Evolutionary conservation across 2,888 invertebrate genomes (phyloP), one percentile per base, ranked within the genome.

Genomic region (Prosopocoilus inquinatus): DNA sequence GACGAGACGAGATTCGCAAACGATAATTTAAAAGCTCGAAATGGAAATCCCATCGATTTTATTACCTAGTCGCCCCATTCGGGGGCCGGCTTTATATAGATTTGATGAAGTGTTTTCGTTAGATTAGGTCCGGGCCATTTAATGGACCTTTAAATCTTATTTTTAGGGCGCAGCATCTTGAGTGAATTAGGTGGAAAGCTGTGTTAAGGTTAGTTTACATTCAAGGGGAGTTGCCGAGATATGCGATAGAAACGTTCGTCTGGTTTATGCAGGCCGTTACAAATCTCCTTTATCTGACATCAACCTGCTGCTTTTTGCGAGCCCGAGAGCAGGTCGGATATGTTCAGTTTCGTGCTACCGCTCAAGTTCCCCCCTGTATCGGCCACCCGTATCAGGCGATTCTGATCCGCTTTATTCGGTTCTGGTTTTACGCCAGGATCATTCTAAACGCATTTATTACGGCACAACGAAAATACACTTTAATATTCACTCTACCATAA

Each of bases 201-300:
- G 51, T 44, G 58, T 46, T 53, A 47, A 55, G 50, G 57, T 56
- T 64, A 59, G 56, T 64, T 63, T 60, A 59, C 57, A 67, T 50
- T 53, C 53, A 57, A 28, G 46, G 52, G 46, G 44, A 44, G 57
- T 58, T 53, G 54, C 16, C 39, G 45, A 43, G 16, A 53, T 53
- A 53, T 41, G 33, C 59, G 53, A 61, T 57, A 58, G 62, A 64
- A 64, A 60, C 58, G 63, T 55, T 57, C 56, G 55, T 55, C 55
- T 57, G 64, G 63, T 65, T 64, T 61, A 62, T 61, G 56, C 60
- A 55, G 64, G 59, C 63, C 53, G 66, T 66, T 64, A 69, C 69
- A 69, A 69, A 70, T 69, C 70, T 69, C 65, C 64, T 67, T 70
- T 69, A 69, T 69, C 68, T 65, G 61, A 62, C 61, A 56, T 57